Conservation (phyloP, 1,140 invertebrate genomes). For the Ectropis grisescens region DNA sequence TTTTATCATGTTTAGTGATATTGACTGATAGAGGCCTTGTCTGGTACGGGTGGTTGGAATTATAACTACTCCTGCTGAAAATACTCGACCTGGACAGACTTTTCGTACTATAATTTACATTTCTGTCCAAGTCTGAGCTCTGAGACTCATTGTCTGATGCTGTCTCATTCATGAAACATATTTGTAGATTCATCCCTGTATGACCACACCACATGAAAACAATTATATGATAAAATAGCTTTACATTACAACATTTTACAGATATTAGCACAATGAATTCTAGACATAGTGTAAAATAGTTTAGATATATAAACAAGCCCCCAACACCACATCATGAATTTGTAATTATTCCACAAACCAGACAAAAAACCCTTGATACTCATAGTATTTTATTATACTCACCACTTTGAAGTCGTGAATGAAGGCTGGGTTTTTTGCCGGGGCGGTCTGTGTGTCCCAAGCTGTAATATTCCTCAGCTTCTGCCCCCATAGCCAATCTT, state of each 20-base stretch:
- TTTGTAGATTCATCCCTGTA: conserved; percentile 92
- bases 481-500: conserved; percentile 88
- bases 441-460: conserved; percentile 71
- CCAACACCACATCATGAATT: too few species aligned
- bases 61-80: conserved; percentile 51
- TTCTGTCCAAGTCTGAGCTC: conserved; percentile 76
- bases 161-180: conserved; percentile 96
- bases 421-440: conserved; percentile 87
- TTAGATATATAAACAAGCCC: too few species aligned
- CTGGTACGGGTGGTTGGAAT: conserved; percentile 62
- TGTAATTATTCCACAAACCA: too few species aligned
- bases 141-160: conserved; percentile 86
- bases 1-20: conserved; percentile 57
- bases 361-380: too few species aligned
- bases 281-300: too few species aligned
- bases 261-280: conserved; percentile 1
- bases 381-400: too few species aligned
- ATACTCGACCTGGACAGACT: conserved; percentile 47
- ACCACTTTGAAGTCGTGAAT: conserved; percentile 90
- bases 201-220: conserved; percentile 19
- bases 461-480: conserved; percentile 81
- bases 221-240: not conserved
- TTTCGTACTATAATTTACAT: conserved; percentile 48
- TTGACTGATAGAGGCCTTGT: conserved; percentile 62
- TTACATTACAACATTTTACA: conserved; percentile 5